phyloP scores from a whole-genome alignment of 2,888 invertebrate species.

The Opisthograptis luteolata region DNA sequence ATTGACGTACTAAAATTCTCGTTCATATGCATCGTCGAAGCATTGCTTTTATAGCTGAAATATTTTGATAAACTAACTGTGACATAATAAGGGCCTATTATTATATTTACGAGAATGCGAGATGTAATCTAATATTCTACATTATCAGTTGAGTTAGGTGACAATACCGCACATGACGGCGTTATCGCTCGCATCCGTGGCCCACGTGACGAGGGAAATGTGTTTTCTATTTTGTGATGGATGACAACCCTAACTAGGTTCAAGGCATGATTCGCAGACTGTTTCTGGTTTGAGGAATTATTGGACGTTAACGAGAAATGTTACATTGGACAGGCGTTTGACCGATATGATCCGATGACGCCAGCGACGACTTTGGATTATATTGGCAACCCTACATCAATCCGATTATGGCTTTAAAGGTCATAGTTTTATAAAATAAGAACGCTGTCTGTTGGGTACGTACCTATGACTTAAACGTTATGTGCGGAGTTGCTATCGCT shows the following conservation, averaged over 20 bases:
- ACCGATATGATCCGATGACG: too few species aligned
- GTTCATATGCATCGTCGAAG: too few species aligned
- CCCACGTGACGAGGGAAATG: slow-evolving; percentile 63
- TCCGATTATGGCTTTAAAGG: too few species aligned
- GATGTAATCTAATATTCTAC: slow-evolving; percentile 44
- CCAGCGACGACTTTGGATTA: too few species aligned
- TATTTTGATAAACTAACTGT: background rate
- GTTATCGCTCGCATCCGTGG: slow-evolving; percentile 41
- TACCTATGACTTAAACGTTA: too few species aligned
- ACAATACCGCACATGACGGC: slow-evolving; percentile 55
- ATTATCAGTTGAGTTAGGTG: slow-evolving; percentile 59
- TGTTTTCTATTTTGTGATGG: slow-evolving; percentile 38
- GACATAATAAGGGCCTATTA: slow-evolving; percentile 11
- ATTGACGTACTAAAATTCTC: too few species aligned
- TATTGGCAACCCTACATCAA: too few species aligned
- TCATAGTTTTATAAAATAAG: too few species aligned
- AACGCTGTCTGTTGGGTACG: too few species aligned
- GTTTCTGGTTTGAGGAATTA: background rate
- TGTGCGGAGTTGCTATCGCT: too few species aligned
- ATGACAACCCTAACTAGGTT: slow-evolving; percentile 24
- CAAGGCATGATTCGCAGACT: background rate
- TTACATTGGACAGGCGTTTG: background rate
- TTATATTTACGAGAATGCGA: slow-evolving; percentile 19
- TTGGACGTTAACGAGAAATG: background rate
- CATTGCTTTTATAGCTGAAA: too few species aligned